Percentiles rank a stretch among this genome's conserved stretches.
Conservation (phyloP, 35 echinoderm and acorn worm species). For the Strongylocentrotus purpuratus region DNA sequence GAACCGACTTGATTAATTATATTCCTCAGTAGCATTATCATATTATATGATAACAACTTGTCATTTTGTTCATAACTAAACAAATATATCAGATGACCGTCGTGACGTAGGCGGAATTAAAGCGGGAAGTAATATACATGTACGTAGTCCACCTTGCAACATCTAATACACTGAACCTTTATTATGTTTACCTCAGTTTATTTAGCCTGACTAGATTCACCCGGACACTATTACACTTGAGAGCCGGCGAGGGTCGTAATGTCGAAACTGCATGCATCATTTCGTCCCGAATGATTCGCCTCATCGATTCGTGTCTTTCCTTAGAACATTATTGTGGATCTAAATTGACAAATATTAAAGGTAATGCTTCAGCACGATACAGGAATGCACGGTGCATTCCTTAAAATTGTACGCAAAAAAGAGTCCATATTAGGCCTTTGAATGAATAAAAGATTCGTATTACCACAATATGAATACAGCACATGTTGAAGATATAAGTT, state of each 20-base stretch:
- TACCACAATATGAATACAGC: too few relatives aligned
- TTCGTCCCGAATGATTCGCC: not conserved
- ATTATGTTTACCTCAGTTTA: not conserved
- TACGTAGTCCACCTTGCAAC: not conserved
- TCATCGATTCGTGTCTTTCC: not conserved
- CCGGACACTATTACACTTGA: not conserved
- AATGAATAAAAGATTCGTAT: too few relatives aligned
- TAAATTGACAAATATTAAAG: not conserved
- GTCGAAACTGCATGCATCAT: not conserved
- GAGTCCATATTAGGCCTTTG: too few relatives aligned
- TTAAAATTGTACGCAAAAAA: too few relatives aligned
- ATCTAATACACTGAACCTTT: not conserved
- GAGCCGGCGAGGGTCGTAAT: not conserved
- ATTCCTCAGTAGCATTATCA: too few relatives aligned
- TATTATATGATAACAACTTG: too few relatives aligned
- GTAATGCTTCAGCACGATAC: not conserved
- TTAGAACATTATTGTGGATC: not conserved
- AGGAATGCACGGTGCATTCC: not conserved
- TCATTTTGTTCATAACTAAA: too few relatives aligned
- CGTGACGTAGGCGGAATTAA: too few relatives aligned
- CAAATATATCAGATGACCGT: too few relatives aligned
- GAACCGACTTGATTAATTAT: too few relatives aligned
- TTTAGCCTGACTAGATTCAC: not conserved
- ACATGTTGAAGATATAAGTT: too few relatives aligned
- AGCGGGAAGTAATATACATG: too few relatives aligned